These are phyloP conservation scores for Apocrypta bakeri DNA, from an alignment of 1,140 invertebrate species.

Conservation along the genomic window DNA sequence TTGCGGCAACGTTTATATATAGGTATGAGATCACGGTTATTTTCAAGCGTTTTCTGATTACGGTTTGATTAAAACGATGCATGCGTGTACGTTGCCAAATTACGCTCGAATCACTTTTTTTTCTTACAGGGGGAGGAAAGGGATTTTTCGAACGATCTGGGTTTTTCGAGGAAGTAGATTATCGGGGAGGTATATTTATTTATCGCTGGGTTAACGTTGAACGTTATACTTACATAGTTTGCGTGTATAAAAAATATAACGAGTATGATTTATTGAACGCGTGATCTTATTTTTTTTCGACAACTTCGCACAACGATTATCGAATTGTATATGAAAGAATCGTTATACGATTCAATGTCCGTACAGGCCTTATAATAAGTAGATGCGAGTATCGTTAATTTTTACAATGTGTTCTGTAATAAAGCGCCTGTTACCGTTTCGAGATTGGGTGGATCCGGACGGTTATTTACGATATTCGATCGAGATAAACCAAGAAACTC, in stretches of 20 bases:
- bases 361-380: conserved; percentile 4
- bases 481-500: no score
- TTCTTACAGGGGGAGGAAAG: not conserved
- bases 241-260: no score
- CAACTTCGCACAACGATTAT: no score
- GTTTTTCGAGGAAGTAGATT: not conserved
- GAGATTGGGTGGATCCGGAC: no score
- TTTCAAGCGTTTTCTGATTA: conserved; percentile 22
- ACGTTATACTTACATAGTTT: no score
- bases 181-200: not conserved
- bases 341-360: not conserved
- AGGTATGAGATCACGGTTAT: conserved; percentile 11
- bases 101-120: not conserved
- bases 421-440: not conserved
- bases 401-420: conserved; percentile 7
- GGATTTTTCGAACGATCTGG: no score
- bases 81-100: conserved; percentile 22
- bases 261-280: no score
- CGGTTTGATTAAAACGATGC: conserved; percentile 25
- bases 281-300: no score
- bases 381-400: not conserved
- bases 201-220: not conserved
- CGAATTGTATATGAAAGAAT: not conserved
- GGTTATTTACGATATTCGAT: no score
- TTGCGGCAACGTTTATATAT: not conserved